Evolutionary conservation across 92 coral and sea anemone species (phyloP), one percentile per base, ranked within the genome.

Genomic region (Bergia puertoricense): DNA sequence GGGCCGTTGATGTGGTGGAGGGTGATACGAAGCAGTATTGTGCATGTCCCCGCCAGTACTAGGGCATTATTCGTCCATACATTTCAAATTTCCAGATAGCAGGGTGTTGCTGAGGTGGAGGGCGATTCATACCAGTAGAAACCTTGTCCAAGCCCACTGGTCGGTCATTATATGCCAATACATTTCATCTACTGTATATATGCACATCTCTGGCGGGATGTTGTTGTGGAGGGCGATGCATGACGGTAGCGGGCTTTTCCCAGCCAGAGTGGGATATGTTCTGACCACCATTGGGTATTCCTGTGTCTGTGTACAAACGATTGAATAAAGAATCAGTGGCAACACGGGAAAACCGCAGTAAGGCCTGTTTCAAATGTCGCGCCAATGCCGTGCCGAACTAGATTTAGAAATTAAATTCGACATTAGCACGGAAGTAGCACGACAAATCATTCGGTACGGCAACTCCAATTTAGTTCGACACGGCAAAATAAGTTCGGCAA

Each of bases 231-330:
- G 87, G 79, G 67, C 87, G 87, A 71, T 84, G 36, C 45, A 84
- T n/a, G 14, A 67, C 87, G 45, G 87, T 37, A 14, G 78, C 42
- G 22, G 87, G 79, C 56, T 84, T 84, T 15, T 45, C 67, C 66
- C 62, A 69, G 42, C 66, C 87, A 0, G 87, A 71, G 36, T 73
- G 13, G 5, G 92, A 18, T 62, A 91, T 85, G 2, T 77, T 74
- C 57, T 85, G 91, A 73, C 93, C 93, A 18, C 93, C 93, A 43
- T 91, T 91, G 5, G 90, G 93, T 36, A 91, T 91, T 2, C 86
- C 92, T 72, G 56, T 48, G 15, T 84, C 87, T 91, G 85, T 65
- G 50, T 54, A 88, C 38, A 80, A 18, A 42, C 30, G 77, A 74
- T 30, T 22, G 20, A 38, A 41, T 50, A 77, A 48, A 41, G 66